Evolutionary conservation across 2,797 vertebrate species (phyloP).

Genomic region (Pelodytes ibericus): DNA sequence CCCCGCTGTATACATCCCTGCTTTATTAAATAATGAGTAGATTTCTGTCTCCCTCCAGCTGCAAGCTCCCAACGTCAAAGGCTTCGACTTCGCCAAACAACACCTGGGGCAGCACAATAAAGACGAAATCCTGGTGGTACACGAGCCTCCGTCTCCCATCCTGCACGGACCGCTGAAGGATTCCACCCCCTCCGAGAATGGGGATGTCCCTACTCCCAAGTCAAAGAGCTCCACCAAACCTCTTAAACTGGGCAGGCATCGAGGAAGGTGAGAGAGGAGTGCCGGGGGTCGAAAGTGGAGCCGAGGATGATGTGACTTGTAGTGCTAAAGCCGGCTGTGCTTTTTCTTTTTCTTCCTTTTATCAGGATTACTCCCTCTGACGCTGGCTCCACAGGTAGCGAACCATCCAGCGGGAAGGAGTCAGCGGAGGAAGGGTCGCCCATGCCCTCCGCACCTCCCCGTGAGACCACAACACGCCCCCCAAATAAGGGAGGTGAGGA

Average conservation of each 20-base stretch:
- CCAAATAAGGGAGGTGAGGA: constrained; percentile 79
- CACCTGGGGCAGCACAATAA: constrained; percentile 96
- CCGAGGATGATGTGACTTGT: neutral
- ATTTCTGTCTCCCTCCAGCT: constrained; percentile 71
- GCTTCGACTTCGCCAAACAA: constrained; percentile 97
- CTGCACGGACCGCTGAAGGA: constrained; percentile 85
- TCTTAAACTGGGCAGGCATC: constrained; percentile 77
- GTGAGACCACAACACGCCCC: constrained; percentile 79
- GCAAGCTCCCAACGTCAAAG: constrained; percentile 94
- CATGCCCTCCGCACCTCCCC: constrained; percentile 74
- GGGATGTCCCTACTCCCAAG: constrained; percentile 90
- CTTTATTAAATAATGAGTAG: too few relatives aligned
- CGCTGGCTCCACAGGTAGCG: constrained; percentile 89
- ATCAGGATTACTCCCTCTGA: constrained; percentile 90
- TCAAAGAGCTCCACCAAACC: constrained; percentile 86
- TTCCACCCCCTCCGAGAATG: constrained; percentile 87
- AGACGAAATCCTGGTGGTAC: constrained; percentile 92
- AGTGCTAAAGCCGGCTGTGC: constrained; percentile 2
- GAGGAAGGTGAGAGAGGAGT: constrained; percentile 79
- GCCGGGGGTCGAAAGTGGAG: neutral
- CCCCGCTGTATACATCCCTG: too few relatives aligned
- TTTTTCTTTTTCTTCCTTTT: too few relatives aligned
- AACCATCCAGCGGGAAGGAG: constrained; percentile 89
- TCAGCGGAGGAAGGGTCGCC: constrained; percentile 81
- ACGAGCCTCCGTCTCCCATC: constrained; percentile 83